Evolutionary conservation across 2,113 vertebrate species (phyloP), one percentile per base, ranked within the genome.

Genomic region (Xiphias gladius): DNA sequence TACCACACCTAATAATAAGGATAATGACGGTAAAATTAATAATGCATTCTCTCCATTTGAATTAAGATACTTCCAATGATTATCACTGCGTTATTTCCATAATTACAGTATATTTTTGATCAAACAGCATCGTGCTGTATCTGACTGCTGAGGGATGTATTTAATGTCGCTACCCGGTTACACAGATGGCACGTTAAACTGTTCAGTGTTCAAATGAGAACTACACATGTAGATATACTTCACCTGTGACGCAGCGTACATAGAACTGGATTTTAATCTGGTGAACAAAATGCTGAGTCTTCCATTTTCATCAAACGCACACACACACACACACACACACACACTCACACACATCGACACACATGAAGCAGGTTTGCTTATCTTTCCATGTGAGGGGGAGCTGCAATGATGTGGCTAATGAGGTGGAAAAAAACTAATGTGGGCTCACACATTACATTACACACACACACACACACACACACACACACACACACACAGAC

Each of bases 351-450:
- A 48, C 59, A 65, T 8, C 57, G 59, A 39, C 37, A 39, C 73
- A 59, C 62, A 73, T 7, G 35, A 39, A 13, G 4, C 16, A 75
- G 74, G 79, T 59, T n/a, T 80, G 59, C 54, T 52, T 58, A 52
- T 68, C 64, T 76, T 54, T 17, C n/a, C 57, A 10, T 70, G 90
- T 83, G 78, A 82, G 73, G 83, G 82, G 61, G 66, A 76, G 84
- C 30, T 20, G 73, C 50, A 30, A 90, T 95, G 92, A 94, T 91
- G 88, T 39, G 80, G 67, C 54, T 95, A 95, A 95, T 95, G 95
- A 92, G 90, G 85, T 89, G 92, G 90, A 93, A 94, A 89, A 93
- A 90, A 94, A 64, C 87, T 89, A 77, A 93, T 94, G 90, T 92
- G 50, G 90, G 26, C 82, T 84, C 86, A 86, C 73, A 83, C 68